phyloP scores from a whole-genome alignment of 2,888 invertebrate species.

The Epinotia ramella region DNA sequence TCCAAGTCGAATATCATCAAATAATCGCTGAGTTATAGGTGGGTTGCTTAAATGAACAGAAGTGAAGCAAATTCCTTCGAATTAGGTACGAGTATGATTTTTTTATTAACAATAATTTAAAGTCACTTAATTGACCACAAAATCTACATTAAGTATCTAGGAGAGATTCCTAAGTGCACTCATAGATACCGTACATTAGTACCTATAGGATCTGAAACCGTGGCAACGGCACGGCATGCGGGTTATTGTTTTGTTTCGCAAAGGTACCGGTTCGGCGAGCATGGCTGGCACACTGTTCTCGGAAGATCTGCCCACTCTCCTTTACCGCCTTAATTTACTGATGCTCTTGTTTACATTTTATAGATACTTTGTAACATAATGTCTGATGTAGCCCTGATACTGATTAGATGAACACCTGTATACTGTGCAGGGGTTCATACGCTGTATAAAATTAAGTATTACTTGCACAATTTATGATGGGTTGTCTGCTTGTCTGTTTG shows the following conservation, averaged over 20 bases:
- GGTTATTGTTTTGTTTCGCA: slow-evolving; percentile 47
- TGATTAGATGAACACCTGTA: slow-evolving; percentile 6
- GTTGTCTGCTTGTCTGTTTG: background rate
- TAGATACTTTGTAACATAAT: slow-evolving; percentile 29
- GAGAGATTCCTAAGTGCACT: slow-evolving; percentile 6
- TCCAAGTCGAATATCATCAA: slow-evolving; percentile 32
- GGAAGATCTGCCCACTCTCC: slow-evolving; percentile 47
- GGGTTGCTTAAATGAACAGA: slow-evolving; percentile 8
- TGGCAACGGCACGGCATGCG: slow-evolving; percentile 35
- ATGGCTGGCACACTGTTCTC: slow-evolving; percentile 41
- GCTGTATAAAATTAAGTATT: background rate
- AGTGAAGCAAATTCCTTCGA: slow-evolving; percentile 11
- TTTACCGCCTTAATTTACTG: slow-evolving; percentile 43
- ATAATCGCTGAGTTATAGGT: background rate
- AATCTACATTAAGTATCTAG: slow-evolving; percentile 11
- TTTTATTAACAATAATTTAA: slow-evolving; percentile 24
- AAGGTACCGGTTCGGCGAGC: slow-evolving; percentile 45
- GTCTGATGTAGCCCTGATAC: slow-evolving; percentile 2
- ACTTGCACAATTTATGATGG: background rate
- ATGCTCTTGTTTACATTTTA: slow-evolving; percentile 42
- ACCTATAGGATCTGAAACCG: slow-evolving; percentile 34
- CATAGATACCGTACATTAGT: background rate
- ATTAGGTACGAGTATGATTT: slow-evolving; percentile 3
- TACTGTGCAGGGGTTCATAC: too few species aligned
- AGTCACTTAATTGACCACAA: slow-evolving; percentile 21